Evolutionary conservation across 2,797 vertebrate genomes (phyloP).

Genomic region (Macropus fuliginosus): DNA sequence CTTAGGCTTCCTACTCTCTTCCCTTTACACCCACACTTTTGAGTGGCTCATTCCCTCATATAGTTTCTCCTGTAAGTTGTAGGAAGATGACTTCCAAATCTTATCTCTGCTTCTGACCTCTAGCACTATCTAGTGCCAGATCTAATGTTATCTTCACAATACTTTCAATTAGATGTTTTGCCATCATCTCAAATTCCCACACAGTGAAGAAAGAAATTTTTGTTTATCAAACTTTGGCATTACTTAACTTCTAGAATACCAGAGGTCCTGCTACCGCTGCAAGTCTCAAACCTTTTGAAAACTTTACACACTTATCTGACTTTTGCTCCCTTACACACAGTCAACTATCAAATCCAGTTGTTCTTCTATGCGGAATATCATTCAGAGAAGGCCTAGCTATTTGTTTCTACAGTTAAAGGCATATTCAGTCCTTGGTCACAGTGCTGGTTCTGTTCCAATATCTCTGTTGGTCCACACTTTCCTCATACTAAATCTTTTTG

Average conservation of each 20-base stretch:
- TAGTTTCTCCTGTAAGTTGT: conserved; percentile 23
- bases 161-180: conserved; percentile 23
- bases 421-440: conserved; percentile 20
- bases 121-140: conserved; percentile 9
- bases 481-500: background rate
- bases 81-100: background rate
- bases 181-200: background rate
- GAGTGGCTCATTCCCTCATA: background rate
- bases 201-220: background rate
- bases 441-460: conserved; percentile 8
- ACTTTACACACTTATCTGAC: conserved; percentile 4
- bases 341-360: conserved; percentile 30
- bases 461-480: background rate
- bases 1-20: background rate
- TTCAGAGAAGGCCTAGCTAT: background rate
- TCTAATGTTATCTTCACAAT: conserved; percentile 36
- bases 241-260: conserved; percentile 22
- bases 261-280: background rate
- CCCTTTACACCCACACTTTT: background rate
- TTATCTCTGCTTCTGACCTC: background rate
- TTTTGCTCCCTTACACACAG: conserved; percentile 15
- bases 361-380: conserved; percentile 35
- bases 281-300: conserved; percentile 21
- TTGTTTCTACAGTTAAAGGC: conserved; percentile 12
- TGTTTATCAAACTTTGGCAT: conserved; percentile 54